Evolutionary conservation across 2,113 vertebrate species (phyloP).

Genomic region (Australoheros scitulus): DNA sequence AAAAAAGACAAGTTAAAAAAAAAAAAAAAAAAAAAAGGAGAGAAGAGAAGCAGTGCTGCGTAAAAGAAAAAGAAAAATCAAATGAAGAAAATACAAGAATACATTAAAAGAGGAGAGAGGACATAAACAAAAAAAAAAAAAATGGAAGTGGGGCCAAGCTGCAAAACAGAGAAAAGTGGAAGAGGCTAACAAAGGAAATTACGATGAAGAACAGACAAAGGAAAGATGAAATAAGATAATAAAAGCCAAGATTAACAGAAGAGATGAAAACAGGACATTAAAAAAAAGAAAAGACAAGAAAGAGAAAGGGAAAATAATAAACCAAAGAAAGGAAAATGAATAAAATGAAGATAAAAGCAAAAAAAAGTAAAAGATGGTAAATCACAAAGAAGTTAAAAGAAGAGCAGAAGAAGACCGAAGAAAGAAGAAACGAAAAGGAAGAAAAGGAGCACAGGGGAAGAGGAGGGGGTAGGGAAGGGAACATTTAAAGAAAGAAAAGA

Average conservation of each 20-base stretch:
- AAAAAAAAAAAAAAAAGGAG: too few species aligned
- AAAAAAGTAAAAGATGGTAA: background rate
- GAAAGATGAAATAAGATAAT: background rate
- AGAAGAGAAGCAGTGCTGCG: background rate
- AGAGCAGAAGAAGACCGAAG: background rate
- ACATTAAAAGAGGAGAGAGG: background rate
- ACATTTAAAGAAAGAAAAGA: background rate
- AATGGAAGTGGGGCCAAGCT: background rate
- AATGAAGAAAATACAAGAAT: background rate
- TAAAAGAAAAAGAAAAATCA: background rate
- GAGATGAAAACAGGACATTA: conserved; percentile 5
- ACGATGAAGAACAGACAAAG: background rate
- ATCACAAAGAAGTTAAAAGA: background rate
- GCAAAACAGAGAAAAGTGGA: background rate
- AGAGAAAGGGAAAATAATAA: background rate
- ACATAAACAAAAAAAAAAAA: background rate
- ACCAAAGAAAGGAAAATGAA: background rate
- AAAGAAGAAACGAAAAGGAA: background rate
- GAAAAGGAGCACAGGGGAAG: background rate
- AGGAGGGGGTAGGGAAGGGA: background rate
- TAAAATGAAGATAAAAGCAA: background rate
- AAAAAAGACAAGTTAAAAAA: too few species aligned
- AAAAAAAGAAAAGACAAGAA: background rate
- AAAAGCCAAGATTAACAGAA: background rate
- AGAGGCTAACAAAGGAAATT: background rate